Conservation (phyloP, 2,797 vertebrate species). For the Eremophila alpestris region DNA sequence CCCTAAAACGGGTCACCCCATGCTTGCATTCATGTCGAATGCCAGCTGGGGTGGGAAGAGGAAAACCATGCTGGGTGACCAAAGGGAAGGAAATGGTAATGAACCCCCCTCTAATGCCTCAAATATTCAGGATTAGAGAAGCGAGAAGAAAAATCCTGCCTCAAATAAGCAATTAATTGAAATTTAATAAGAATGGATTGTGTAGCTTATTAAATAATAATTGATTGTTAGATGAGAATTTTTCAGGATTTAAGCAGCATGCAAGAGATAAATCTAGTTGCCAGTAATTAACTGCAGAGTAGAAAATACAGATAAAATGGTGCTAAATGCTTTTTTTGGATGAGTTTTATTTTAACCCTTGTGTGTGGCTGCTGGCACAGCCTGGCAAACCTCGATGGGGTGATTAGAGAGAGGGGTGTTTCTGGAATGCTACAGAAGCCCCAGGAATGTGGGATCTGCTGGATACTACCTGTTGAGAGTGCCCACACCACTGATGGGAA, state of each 20-base stretch:
- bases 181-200: constrained; percentile 62
- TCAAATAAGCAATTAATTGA: constrained; percentile 65
- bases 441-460: not conserved
- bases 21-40: not conserved
- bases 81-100: not conserved
- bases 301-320: constrained; percentile 40
- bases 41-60: not conserved
- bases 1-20: not conserved
- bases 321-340: constrained; percentile 26
- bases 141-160: constrained; percentile 19
- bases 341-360: constrained; percentile 38
- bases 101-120: not conserved
- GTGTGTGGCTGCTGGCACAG: not conserved
- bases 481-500: not conserved
- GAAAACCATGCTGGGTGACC: not conserved
- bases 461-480: not conserved
- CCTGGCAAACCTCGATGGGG: not conserved
- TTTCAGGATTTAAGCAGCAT: constrained; percentile 17
- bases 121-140: constrained; percentile 37
- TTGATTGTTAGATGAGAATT: constrained; percentile 64
- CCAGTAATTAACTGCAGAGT: constrained; percentile 39
- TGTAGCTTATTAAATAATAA: constrained; percentile 69
- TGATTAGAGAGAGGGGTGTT: rapidly evolving
- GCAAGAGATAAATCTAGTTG: constrained; percentile 47
- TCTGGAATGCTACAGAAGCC: not conserved